A percentile compares a stretch with the other conserved stretches of the same genome.
Conservation (phyloP, 1,140 invertebrate genomes). For the Bombus vancouverensis region DNA sequence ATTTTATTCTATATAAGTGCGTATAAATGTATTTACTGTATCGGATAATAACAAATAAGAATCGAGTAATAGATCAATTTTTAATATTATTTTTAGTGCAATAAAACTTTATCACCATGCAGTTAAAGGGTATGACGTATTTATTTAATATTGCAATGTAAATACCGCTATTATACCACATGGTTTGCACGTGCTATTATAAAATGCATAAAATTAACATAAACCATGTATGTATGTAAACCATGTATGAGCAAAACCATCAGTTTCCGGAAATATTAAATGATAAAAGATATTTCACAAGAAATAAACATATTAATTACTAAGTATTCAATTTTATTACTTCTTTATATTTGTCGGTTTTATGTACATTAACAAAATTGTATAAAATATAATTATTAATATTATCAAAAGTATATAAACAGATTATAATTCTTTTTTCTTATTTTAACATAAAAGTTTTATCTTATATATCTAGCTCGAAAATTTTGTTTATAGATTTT, state of each 20-base stretch:
- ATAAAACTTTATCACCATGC: background rate
- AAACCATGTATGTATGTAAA: background rate
- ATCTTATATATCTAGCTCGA: background rate
- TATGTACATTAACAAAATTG: constrained; percentile 38
- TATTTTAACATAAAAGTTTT: constrained; percentile 6
- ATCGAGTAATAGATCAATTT: background rate
- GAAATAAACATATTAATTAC: background rate
- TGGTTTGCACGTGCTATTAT: no score
- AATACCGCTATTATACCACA: background rate
- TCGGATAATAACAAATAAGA: background rate
- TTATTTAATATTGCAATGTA: background rate
- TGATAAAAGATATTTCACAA: background rate
- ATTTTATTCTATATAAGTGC: background rate
- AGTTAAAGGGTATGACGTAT: background rate
- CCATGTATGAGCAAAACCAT: no score
- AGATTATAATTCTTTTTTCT: background rate
- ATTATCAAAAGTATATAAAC: constrained; percentile 32
- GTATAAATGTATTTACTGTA: background rate
- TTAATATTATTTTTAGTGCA: background rate
- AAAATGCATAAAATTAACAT: background rate
- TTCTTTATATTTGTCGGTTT: background rate
- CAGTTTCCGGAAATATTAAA: background rate
- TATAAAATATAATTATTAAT: constrained; percentile 19
- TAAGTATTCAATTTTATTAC: constrained; percentile 15
- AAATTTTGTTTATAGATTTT: background rate